These are phyloP conservation scores for Galemys pyrenaicus DNA, from an alignment of 2,113 vertebrate species.

Conservation along the genomic window DNA sequence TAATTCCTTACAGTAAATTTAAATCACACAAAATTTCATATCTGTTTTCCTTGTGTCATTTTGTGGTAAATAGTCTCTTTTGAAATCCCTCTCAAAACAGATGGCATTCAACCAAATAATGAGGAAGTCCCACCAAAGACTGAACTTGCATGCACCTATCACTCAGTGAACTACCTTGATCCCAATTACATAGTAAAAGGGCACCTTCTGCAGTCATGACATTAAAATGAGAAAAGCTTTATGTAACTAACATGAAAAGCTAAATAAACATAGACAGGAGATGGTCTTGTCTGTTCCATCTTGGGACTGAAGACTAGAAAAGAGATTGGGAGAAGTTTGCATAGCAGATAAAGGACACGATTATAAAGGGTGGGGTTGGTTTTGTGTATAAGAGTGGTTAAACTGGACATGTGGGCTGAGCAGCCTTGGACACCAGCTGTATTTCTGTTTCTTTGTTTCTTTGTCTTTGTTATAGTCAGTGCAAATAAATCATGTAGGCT, in stretches of 20 bases:
- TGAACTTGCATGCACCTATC: not conserved
- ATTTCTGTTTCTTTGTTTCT: too few relatives aligned
- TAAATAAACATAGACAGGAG: not conserved
- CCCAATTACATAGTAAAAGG: not conserved
- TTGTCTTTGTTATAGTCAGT: not conserved
- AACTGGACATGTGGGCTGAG: too few relatives aligned
- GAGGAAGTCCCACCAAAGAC: not conserved
- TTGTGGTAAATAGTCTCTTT: not conserved
- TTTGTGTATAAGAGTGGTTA: too few relatives aligned
- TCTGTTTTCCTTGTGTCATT: not conserved
- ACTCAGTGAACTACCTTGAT: not conserved
- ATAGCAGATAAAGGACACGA: too few relatives aligned
- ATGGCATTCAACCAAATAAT: not conserved
- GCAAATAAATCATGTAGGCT: not conserved
- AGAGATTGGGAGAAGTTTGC: not conserved
- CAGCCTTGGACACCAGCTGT: too few relatives aligned
- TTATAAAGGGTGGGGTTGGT: too few relatives aligned
- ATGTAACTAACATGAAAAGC: not conserved
- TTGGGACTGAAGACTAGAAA: not conserved
- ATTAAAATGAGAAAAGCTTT: not conserved
- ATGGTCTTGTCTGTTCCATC: not conserved
- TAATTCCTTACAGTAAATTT: not conserved
- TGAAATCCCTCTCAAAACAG: not conserved
- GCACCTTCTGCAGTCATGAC: not conserved
- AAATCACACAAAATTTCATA: not conserved